Percentiles rank a stretch among this genome's conserved stretches.
phyloP scores from a whole-genome alignment of 2,888 invertebrate species.

The Ennomos quercinarius region DNA sequence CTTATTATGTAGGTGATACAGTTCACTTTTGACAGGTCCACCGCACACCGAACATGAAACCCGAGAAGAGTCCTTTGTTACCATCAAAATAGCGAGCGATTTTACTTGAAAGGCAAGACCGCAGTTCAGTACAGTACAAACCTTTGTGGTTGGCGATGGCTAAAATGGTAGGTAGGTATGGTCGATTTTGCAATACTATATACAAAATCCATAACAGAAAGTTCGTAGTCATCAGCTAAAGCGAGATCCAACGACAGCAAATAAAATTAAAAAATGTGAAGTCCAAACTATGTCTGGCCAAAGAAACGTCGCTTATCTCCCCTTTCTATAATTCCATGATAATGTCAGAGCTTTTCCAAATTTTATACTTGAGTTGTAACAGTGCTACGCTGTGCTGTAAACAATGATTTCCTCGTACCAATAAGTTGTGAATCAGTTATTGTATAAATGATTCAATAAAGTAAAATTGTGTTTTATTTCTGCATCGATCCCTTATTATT shows the following conservation, averaged over 20 bases:
- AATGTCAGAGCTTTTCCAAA: conserved; percentile 70
- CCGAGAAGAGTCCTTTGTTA: too few relatives aligned
- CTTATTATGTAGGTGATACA: too few relatives aligned
- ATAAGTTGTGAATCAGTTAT: conserved; percentile 72
- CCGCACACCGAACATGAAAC: too few relatives aligned
- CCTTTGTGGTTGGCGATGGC: too few relatives aligned
- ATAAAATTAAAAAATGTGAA: conserved; percentile 16
- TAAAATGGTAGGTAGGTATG: too few relatives aligned
- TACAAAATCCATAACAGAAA: too few relatives aligned
- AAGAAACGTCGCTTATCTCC: conserved; percentile 52
- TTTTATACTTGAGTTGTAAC: conserved; percentile 71
- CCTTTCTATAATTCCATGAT: conserved; percentile 60
- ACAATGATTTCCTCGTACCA: conserved; percentile 65
- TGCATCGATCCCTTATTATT: not conserved
- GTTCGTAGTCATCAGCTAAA: too few relatives aligned
- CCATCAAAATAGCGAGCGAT: too few relatives aligned
- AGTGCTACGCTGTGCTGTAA: conserved; percentile 65
- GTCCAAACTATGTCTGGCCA: conserved; percentile 22
- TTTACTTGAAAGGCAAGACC: too few relatives aligned
- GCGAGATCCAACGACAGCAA: not conserved
- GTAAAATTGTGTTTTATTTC: conserved; percentile 43
- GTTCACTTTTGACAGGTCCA: too few relatives aligned
- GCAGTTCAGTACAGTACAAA: too few relatives aligned
- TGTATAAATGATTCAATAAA: conserved; percentile 81
- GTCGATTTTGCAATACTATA: too few relatives aligned